Conservation (phyloP, 2,888 invertebrate species). For the Rosalia funebris region DNA sequence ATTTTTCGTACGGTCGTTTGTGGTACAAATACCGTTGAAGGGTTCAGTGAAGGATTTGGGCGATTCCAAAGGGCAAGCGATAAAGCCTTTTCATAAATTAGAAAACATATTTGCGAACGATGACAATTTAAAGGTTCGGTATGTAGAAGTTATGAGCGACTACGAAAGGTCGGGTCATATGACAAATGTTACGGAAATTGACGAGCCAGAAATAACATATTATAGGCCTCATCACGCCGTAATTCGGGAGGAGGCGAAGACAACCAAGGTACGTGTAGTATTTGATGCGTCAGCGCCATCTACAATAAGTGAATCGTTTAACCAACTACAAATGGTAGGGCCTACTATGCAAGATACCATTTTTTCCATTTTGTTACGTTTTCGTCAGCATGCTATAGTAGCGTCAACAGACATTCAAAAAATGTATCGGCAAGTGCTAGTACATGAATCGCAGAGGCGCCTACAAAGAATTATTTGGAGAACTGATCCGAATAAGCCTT, state of each 20-base stretch:
- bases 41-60: conserved; percentile 24
- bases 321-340: conserved; percentile 32
- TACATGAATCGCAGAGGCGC: conserved; percentile 16
- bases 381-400: conserved; percentile 29
- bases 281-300: conserved; percentile 41
- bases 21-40: conserved; percentile 35
- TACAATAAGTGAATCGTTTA: conserved; percentile 31
- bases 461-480: conserved; percentile 31
- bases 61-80: conserved; percentile 21
- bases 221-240: conserved; percentile 42
- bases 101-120: conserved; percentile 28
- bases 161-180: conserved; percentile 37
- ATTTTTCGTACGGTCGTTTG: conserved; percentile 26
- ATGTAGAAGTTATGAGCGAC: conserved; percentile 36
- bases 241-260: conserved; percentile 25
- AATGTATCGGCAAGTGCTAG: conserved; percentile 41
- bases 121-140: conserved; percentile 21
- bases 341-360: conserved; percentile 34
- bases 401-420: conserved; percentile 38
- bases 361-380: conserved; percentile 36
- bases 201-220: conserved; percentile 13
- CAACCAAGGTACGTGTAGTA: conserved; percentile 39
- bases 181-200: conserved; percentile 17
- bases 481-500: conserved; percentile 14
- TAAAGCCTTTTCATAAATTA: conserved; percentile 29